Percentiles rank a stretch among this genome's conserved stretches.
Evolutionary conservation across 2,113 vertebrate genomes (phyloP).

Genomic region (Neodon shergylaensis): DNA sequence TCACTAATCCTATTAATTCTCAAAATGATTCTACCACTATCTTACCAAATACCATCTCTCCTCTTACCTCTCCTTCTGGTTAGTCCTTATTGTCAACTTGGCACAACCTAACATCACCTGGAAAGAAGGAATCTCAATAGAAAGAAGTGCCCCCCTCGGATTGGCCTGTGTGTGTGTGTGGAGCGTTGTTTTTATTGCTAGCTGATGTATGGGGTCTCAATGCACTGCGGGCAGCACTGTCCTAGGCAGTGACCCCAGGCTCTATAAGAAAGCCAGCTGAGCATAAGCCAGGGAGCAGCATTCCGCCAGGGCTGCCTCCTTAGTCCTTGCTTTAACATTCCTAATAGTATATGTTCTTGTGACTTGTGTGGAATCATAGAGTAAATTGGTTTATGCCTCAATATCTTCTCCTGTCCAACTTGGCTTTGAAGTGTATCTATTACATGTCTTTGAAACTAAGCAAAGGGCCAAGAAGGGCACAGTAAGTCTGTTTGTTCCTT

Average conservation of each 20-base stretch:
- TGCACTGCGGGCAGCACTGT: not conserved
- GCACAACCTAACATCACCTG: not conserved
- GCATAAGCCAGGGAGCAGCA: not conserved
- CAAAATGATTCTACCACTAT: not conserved
- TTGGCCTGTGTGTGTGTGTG: not conserved
- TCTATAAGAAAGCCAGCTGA: not conserved
- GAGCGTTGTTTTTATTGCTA: not conserved
- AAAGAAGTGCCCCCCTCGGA: not conserved
- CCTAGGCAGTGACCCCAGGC: not conserved
- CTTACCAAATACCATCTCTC: not conserved
- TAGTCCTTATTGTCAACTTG: not conserved
- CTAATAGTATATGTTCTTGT: not conserved
- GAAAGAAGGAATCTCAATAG: not conserved
- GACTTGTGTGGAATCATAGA: not conserved
- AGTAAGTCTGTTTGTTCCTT: not conserved
- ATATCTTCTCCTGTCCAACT: not conserved
- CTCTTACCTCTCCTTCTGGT: not conserved
- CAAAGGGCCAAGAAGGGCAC: not conserved
- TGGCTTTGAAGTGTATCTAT: not conserved
- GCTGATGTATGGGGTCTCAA: not conserved
- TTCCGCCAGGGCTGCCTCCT: not conserved
- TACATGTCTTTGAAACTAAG: not conserved
- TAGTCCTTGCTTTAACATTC: not conserved
- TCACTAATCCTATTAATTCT: not conserved
- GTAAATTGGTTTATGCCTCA: not conserved